phyloP scores from a whole-genome alignment of 2,888 invertebrate species.

The Caenorhabditis zanzibari region DNA sequence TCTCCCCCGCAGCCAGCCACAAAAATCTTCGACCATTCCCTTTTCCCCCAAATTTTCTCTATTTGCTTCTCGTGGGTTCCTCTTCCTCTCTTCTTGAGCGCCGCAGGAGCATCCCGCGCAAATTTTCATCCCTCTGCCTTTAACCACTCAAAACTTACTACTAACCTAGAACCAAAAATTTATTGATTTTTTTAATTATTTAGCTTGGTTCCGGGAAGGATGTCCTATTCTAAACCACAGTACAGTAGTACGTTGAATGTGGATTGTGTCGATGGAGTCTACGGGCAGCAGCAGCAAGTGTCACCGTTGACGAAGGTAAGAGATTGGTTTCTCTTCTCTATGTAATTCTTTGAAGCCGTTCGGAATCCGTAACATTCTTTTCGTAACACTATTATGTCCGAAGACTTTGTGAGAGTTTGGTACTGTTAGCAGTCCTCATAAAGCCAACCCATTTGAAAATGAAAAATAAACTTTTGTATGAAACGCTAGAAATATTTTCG shows the following conservation, averaged over 20 bases:
- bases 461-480: no score
- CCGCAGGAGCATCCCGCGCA: constrained; percentile 44
- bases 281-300: constrained; percentile 74
- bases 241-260: constrained; percentile 72
- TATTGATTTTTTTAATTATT: constrained; percentile 27
- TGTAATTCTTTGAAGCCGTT: no score
- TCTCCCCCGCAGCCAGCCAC: constrained; percentile 32
- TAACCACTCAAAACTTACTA: constrained; percentile 30
- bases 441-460: no score
- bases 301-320: constrained; percentile 80
- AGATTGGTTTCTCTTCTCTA: no score
- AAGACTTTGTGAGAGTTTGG: no score
- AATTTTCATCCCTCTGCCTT: constrained; percentile 12
- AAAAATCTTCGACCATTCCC: constrained; percentile 34
- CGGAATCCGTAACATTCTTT: no score
- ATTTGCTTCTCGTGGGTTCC: constrained; percentile 32
- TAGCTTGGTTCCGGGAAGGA: constrained; percentile 1
- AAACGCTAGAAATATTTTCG: no score
- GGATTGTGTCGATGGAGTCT: constrained; percentile 74
- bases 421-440: no score
- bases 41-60: constrained; percentile 17
- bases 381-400: no score
- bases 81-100: constrained; percentile 38
- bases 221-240: constrained; percentile 64
- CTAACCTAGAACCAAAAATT: constrained; percentile 2